Evolutionary conservation across 2,113 vertebrate species (phyloP), one percentile per base, ranked within the genome.

Genomic region (Rhea pennata): DNA sequence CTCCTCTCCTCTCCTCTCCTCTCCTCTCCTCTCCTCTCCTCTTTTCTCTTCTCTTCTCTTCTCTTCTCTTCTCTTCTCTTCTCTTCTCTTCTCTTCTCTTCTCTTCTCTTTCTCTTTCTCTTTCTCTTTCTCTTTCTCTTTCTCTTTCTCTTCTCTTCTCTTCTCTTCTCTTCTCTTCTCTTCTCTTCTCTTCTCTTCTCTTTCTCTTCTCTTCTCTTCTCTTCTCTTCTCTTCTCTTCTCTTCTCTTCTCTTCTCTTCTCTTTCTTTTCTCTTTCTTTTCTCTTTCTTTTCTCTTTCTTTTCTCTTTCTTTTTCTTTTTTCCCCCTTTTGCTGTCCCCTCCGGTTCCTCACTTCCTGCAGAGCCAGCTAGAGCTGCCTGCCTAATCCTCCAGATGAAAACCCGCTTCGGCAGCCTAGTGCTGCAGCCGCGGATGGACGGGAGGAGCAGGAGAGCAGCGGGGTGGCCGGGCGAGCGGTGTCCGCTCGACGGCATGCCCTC

Each of bases 391-490:
- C 72, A 76, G 29, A 39, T 23, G 69, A 81, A 4, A 70, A 33
- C 11, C 17, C 26, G 3, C 12, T 42, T 72, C 13, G 11, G n/a
- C 33, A 81, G 6, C 29, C 21, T 7, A 4, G 12, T 12, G 14
- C 65, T 56, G 59, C 46, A 53, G 75, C 40, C 10, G 5, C 11
- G 1, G 17, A 31, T 26, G 31, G 17, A 31, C 29, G 31, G 42
- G 9, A 44, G 51, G 29, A 21, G 31, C 48, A 44, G 2, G 33
- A n/a, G 51, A 70, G 2, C 3, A 3, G 13, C 3, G 2, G 17
- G 40, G 12, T 10, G 33, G 16, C 5, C 10, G 42, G 51, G 15
- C 27, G 13, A 39, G 19, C n/a, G 50, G 27, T 20, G 61, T 27
- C 46, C 15, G 1, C 31, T 6, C 76, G 69, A 6, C 21, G 77